Evolutionary conservation across 2,888 invertebrate genomes (phyloP).

Genomic region (Chaetogeoica ovagalla): DNA sequence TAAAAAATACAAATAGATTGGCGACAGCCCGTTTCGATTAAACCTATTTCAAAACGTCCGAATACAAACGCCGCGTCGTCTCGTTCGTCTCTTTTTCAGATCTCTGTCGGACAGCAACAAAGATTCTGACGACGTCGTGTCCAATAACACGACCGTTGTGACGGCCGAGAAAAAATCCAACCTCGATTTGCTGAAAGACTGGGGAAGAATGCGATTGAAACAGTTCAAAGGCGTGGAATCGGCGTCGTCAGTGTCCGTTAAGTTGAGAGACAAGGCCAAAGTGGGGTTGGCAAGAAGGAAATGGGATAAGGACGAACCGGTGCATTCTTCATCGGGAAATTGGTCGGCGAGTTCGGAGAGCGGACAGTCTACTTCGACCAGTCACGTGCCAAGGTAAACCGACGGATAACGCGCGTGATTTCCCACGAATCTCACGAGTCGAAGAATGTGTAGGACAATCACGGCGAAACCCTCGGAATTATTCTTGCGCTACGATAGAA

Average conservation of each 20-base stretch:
- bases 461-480: too few species aligned
- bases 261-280: constrained; percentile 71
- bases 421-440: not conserved
- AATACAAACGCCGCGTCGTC: not conserved
- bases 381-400: constrained; percentile 70
- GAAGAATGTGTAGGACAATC: too few species aligned
- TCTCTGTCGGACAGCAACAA: constrained; percentile 64
- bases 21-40: too few species aligned
- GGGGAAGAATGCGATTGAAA: constrained; percentile 79
- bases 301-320: constrained; percentile 71
- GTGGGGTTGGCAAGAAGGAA: constrained; percentile 55
- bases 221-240: constrained; percentile 66
- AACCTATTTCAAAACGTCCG: not conserved
- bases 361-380: constrained; percentile 72
- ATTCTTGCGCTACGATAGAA: not conserved
- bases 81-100: constrained; percentile 46
- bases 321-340: constrained; percentile 88
- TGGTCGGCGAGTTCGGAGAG: constrained; percentile 94
- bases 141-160: constrained; percentile 60
- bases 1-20: too few species aligned
- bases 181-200: constrained; percentile 80
- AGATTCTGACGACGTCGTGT: constrained; percentile 55
- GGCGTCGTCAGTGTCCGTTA: constrained; percentile 64
- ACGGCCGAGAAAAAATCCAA: constrained; percentile 65
- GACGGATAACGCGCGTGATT: constrained; percentile 54